Base-by-base conservation (phyloP, 2,113 vertebrate genomes). In the Diadophis punctatus region DNA sequence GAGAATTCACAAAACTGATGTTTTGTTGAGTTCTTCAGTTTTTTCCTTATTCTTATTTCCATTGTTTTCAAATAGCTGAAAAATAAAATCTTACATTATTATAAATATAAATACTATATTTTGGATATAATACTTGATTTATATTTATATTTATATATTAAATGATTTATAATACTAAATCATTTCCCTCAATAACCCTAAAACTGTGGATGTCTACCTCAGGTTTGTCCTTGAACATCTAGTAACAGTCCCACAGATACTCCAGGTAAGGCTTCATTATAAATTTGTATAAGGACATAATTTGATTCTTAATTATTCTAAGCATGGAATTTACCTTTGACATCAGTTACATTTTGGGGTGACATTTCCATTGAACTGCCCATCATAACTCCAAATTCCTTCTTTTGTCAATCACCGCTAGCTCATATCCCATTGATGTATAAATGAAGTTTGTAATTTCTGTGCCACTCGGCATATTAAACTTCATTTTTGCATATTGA, bases 1-100 rank as follows among this genome's bases (percentile, higher is more conserved):
- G 97, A 96, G 96, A 97, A 97, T 97, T 98, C 98, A 96, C 97
- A 96, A 94, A 96, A 96, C 96, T 96, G 96, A 97, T 97, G 96
- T 96, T 97, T 97, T 92, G 94, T 96, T 86, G 95, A 95, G 93
- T 93, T 97, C 94, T 93, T 94, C 74, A 43, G 2, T 43, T 3
- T 80, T 92, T 97, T 95, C 94, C 87, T 84, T 96, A 88, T 55
- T 52, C 18, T 92, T 90, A 3, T 94, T 96, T 93, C 90, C 94
- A 97, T 95, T 92, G 95, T 80, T 95, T 96, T 97, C 95, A 96
- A 95, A 95, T 91, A 95, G 94, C 93, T 95, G 92, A 96, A 94
- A 93, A 93, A 92, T 91, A 88, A 93, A 92, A 48, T 94, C 95
- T 94, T 94, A 43, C 93, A 92, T 95, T 80, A 9, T 80, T 80